A percentile compares a stretch with the other conserved stretches of the same genome.
Evolutionary conservation across 1,140 invertebrate species (phyloP).

Genomic region (Sesamia nonagrioides): DNA sequence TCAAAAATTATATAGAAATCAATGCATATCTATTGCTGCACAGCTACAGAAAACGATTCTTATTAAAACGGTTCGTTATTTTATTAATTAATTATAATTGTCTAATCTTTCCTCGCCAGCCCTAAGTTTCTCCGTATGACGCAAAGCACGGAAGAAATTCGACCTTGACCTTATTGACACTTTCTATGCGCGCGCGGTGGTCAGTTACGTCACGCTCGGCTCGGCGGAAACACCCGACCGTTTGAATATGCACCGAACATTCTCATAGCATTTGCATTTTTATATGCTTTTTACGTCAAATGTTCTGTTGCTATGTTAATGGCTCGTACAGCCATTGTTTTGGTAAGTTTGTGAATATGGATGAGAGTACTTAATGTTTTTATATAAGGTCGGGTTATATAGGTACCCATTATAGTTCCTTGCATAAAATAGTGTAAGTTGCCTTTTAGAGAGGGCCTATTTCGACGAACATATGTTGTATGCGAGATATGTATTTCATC

Average conservation of each 20-base stretch:
- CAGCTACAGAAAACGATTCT: too few species aligned
- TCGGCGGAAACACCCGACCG: slow-evolving; percentile 19
- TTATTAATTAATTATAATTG: background rate
- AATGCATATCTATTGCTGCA: too few species aligned
- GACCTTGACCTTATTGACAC: slow-evolving; percentile 62
- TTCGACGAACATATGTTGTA: too few species aligned
- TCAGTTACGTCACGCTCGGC: slow-evolving; percentile 36
- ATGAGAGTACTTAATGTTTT: background rate
- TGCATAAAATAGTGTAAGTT: too few species aligned
- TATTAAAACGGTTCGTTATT: too few species aligned
- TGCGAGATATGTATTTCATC: background rate
- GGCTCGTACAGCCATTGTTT: background rate
- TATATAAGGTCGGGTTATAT: background rate
- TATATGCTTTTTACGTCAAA: slow-evolving; percentile 10
- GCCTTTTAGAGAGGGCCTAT: too few species aligned
- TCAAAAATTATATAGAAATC: too few species aligned
- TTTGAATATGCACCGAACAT: background rate
- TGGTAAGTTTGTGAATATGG: background rate
- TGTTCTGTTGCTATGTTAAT: slow-evolving; percentile 32
- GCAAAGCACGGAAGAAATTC: slow-evolving; percentile 54
- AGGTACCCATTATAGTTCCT: background rate
- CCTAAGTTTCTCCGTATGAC: slow-evolving; percentile 39
- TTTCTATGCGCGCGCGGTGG: slow-evolving; percentile 54
- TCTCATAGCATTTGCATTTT: slow-evolving; percentile 29
- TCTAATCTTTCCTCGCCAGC: background rate